A percentile compares a stretch with the other conserved stretches of the same genome.
Conservation (phyloP, 2,113 vertebrate genomes). For the Orientallactaga bullata region DNA sequence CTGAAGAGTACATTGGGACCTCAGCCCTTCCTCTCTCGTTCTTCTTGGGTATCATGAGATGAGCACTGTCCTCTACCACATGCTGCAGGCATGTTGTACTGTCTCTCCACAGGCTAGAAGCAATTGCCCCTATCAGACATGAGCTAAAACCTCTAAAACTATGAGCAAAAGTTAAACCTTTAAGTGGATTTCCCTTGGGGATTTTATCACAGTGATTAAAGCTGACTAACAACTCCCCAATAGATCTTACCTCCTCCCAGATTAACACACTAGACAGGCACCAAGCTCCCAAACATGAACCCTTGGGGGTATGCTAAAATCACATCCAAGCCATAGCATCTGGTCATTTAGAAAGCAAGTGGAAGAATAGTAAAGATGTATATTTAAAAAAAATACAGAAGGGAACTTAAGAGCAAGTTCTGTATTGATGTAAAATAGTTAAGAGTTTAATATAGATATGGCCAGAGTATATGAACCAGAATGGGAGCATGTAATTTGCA, state of each 20-base stretch:
- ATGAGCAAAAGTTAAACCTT: not conserved
- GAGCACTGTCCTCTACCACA: not conserved
- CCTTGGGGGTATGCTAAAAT: not conserved
- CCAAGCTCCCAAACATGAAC: not conserved
- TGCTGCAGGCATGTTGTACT: too few relatives aligned
- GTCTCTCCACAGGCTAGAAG: not conserved
- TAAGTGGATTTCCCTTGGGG: not conserved
- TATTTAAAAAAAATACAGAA: not conserved
- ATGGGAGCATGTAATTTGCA: not conserved
- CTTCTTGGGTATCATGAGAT: not conserved
- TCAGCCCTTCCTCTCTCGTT: not conserved
- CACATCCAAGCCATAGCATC: not conserved
- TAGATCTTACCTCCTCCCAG: not conserved
- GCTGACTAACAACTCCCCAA: not conserved
- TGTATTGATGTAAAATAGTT: slow-evolving; percentile 26
- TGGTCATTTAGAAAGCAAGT: not conserved
- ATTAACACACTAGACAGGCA: not conserved
- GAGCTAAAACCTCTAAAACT: not conserved
- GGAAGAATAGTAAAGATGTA: not conserved
- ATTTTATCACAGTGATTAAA: not conserved
- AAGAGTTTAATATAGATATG: not conserved
- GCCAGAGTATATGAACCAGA: not conserved
- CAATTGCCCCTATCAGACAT: not conserved
- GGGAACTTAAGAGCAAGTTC: not conserved
- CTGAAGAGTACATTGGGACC: not conserved